A percentile compares a stretch with the other conserved stretches of the same genome.
These are phyloP conservation scores for Dastarcus helophoroides DNA, from an alignment of 2,888 invertebrate genomes.

Conservation along the genomic window DNA sequence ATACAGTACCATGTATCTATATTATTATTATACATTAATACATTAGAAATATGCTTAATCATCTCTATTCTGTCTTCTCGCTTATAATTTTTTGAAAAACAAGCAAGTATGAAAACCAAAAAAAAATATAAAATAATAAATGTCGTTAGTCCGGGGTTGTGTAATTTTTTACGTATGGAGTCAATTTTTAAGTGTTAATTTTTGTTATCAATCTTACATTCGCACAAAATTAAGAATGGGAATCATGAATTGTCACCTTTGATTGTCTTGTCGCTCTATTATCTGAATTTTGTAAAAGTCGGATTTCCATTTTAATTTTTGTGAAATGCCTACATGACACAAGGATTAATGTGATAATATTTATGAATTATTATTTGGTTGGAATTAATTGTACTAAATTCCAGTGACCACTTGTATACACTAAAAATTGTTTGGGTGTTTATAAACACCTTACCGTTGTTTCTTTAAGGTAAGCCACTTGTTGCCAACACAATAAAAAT, in stretches of 20 bases:
- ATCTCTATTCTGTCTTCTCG: conserved; percentile 34
- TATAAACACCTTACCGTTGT: not conserved
- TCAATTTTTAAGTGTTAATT: conserved; percentile 16
- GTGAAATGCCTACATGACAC: conserved; percentile 25
- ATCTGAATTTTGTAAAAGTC: conserved; percentile 1
- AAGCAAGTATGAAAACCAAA: conserved; percentile 32
- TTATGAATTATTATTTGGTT: conserved; percentile 24
- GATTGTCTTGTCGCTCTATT: too few species aligned
- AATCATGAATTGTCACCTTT: too few species aligned
- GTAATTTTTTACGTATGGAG: conserved; percentile 32
- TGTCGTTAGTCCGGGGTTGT: conserved; percentile 35
- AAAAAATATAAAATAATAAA: conserved; percentile 29
- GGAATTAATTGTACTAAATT: conserved; percentile 23
- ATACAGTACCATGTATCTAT: conserved; percentile 36
- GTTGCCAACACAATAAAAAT: conserved; percentile 17
- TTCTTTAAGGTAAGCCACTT: conserved; percentile 21
- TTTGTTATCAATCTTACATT: conserved; percentile 5
- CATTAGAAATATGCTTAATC: conserved; percentile 35
- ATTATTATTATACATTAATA: conserved; percentile 30
- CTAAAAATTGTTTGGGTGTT: conserved; percentile 16
- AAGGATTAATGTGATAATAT: conserved; percentile 30
- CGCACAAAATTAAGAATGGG: too few species aligned
- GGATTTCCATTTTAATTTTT: conserved; percentile 3
- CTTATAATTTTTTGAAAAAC: conserved; percentile 28
- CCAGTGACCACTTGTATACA: conserved; percentile 27